Conservation (phyloP, 2,888 invertebrate species). For the Andrena marginata region DNA sequence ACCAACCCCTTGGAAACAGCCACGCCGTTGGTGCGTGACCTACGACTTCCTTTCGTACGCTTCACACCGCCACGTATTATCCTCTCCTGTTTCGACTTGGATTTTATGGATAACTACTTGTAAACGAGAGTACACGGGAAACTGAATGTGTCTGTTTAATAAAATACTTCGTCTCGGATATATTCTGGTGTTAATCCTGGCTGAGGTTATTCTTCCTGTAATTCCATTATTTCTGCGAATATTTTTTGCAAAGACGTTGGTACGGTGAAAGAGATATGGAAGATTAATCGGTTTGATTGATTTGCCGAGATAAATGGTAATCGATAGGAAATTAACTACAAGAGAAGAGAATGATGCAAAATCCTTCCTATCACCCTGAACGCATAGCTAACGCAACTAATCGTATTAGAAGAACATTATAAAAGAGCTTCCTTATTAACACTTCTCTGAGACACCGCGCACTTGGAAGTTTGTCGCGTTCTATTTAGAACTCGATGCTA, state of each 20-base stretch:
- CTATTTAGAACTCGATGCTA: constrained; percentile 1
- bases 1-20: constrained; percentile 38
- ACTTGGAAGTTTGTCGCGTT: constrained; percentile 10
- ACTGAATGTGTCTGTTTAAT: too few species aligned
- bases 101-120: not conserved
- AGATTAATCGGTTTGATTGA: too few species aligned
- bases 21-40: constrained; percentile 15
- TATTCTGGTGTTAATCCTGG: too few species aligned
- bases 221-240: too few species aligned
- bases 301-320: too few species aligned
- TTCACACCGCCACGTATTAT: not conserved
- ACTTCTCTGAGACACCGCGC: not conserved
- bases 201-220: too few species aligned
- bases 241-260: too few species aligned
- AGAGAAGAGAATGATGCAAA: not conserved
- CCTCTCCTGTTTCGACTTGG: not conserved
- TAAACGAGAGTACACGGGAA: too few species aligned
- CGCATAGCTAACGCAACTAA: not conserved
- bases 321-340: too few species aligned
- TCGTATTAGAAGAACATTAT: not conserved
- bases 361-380: not conserved
- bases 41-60: not conserved
- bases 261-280: too few species aligned
- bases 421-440: not conserved
- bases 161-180: too few species aligned